phyloP scores from a whole-genome alignment of 2,888 invertebrate species.

The Amaurobius ferox region DNA sequence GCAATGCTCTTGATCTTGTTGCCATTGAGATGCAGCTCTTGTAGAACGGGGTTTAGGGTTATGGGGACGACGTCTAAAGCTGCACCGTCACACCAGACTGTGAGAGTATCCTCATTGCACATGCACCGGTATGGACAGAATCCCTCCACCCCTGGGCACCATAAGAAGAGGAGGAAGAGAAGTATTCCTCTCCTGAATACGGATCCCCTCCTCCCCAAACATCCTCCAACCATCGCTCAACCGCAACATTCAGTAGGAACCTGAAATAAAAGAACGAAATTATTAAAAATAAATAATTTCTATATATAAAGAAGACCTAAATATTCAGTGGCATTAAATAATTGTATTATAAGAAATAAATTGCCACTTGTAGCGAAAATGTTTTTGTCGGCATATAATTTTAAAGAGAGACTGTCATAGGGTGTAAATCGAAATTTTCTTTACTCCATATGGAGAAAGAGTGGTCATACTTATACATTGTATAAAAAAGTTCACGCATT shows the following conservation, averaged over 20 bases:
- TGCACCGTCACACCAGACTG: slow-evolving; percentile 87
- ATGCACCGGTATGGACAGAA: slow-evolving; percentile 89
- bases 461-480: too few relatives aligned
- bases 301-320: too few relatives aligned
- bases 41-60: slow-evolving; percentile 86
- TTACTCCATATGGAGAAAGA: too few relatives aligned
- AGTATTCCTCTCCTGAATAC: slow-evolving; percentile 24
- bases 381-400: too few relatives aligned
- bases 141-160: slow-evolving; percentile 15
- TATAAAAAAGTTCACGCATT: too few relatives aligned
- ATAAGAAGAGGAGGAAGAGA: slow-evolving; percentile 33
- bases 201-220: slow-evolving; percentile 36
- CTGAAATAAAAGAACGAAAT: slow-evolving; percentile 17
- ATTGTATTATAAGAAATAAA: too few relatives aligned
- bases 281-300: too few relatives aligned
- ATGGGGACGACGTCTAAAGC: slow-evolving; percentile 90
- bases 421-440: too few relatives aligned
- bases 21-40: slow-evolving; percentile 86
- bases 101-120: slow-evolving; percentile 89
- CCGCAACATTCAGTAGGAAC: slow-evolving; percentile 39
- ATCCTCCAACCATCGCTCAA: slow-evolving; percentile 46
- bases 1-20: slow-evolving; percentile 89
- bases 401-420: too few relatives aligned
- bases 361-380: too few relatives aligned
- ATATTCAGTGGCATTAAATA: too few relatives aligned